Evolutionary conservation across 2,797 vertebrate genomes (phyloP).

Genomic region (Thunnus albacares): DNA sequence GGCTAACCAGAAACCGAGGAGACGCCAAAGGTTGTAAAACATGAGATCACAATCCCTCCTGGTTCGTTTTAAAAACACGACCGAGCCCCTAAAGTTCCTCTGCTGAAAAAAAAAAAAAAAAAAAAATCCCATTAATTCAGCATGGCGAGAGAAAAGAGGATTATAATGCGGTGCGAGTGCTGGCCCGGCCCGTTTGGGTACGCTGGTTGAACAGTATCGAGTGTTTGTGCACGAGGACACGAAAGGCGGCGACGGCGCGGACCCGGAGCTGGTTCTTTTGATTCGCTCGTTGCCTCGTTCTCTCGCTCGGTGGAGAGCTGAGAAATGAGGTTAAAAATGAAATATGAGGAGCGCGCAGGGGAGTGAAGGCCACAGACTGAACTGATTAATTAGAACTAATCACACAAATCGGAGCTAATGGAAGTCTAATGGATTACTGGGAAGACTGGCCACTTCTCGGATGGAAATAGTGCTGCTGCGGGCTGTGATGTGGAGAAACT

Average conservation of each 20-base stretch:
- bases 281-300: slow-evolving; percentile 66
- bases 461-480: slow-evolving; percentile 40
- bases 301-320: slow-evolving; percentile 75
- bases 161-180: neutral
- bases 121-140: slow-evolving; percentile 20
- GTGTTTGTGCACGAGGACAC: slow-evolving; percentile 44
- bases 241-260: slow-evolving; percentile 21
- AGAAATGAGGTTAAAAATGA: slow-evolving; percentile 80
- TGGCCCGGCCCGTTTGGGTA: slow-evolving; percentile 12
- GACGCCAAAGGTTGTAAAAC: slow-evolving; percentile 56
- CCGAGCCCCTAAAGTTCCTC: neutral
- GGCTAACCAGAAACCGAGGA: slow-evolving; percentile 33
- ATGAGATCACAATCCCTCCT: slow-evolving; percentile 33
- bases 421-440: slow-evolving; percentile 81
- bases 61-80: slow-evolving; percentile 45
- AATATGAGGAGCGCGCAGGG: slow-evolving; percentile 74
- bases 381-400: slow-evolving; percentile 86
- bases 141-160: neutral
- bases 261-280: slow-evolving; percentile 53
- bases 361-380: slow-evolving; percentile 73
- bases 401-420: slow-evolving; percentile 83
- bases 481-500: slow-evolving; percentile 30
- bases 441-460: slow-evolving; percentile 58
- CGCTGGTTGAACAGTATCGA: slow-evolving; percentile 40
- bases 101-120: neutral